Evolutionary conservation across 2,797 vertebrate species (phyloP).

Genomic region (Cryptoprocta ferox): DNA sequence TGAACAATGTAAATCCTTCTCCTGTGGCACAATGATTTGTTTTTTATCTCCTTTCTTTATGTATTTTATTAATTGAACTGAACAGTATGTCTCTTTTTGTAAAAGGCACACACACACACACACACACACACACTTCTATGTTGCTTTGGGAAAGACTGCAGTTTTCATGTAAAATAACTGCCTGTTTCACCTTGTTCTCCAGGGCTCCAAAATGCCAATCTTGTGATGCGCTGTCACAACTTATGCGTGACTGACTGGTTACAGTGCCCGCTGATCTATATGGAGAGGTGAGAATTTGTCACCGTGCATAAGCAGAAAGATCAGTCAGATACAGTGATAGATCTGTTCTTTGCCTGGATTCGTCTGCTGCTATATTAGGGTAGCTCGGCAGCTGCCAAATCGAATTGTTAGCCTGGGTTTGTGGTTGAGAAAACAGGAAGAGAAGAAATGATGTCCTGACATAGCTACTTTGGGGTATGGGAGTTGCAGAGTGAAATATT

Average conservation of each 20-base stretch:
- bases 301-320: conserved; percentile 87
- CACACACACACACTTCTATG: background rate
- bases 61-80: conserved; percentile 59
- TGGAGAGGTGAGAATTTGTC: conserved; percentile 89
- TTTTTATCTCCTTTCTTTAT: conserved; percentile 50
- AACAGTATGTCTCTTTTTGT: conserved; percentile 53
- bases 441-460: conserved; percentile 77
- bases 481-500: conserved; percentile 53
- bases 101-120: background rate
- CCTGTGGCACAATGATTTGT: background rate
- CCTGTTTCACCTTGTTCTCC: conserved; percentile 83
- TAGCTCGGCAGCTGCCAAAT: conserved; percentile 84
- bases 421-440: conserved; percentile 78
- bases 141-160: conserved; percentile 70
- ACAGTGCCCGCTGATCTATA: conserved; percentile 86
- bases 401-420: conserved; percentile 82
- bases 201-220: conserved; percentile 81
- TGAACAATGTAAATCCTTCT: background rate
- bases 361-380: conserved; percentile 85
- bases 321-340: conserved; percentile 88
- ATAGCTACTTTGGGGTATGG: conserved; percentile 73
- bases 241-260: conserved; percentile 85
- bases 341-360: conserved; percentile 87
- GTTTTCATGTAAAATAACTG: conserved; percentile 76
- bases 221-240: conserved; percentile 85